Evolutionary conservation across 1,140 invertebrate genomes (phyloP).

Genomic region (Tenebrio molitor): DNA sequence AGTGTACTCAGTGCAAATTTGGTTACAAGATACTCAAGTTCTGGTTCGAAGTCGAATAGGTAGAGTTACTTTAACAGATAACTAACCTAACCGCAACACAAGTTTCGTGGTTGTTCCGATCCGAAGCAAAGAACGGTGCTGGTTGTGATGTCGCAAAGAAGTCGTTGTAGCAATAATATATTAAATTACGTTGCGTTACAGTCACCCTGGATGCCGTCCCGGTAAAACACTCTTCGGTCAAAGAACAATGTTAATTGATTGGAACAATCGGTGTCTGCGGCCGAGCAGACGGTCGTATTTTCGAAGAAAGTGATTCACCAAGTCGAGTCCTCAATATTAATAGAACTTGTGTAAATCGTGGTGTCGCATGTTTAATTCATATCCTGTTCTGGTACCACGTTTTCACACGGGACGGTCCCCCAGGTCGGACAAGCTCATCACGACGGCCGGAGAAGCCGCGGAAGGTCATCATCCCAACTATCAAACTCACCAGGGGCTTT

Average conservation of each 20-base stretch:
- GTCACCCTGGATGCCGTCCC: no score
- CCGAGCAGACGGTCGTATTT: neutral
- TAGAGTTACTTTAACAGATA: neutral
- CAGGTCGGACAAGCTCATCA: no score
- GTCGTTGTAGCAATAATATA: neutral
- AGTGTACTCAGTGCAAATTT: constrained; percentile 40
- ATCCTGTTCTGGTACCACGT: neutral
- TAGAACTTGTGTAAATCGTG: no score
- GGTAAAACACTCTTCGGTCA: no score
- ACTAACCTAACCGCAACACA: neutral
- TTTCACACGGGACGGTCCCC: no score
- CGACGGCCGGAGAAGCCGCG: no score
- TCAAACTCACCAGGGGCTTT: neutral
- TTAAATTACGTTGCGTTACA: neutral
- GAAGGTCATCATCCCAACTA: no score
- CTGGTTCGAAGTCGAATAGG: constrained; percentile 44
- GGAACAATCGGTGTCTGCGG: no score
- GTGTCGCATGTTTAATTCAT: neutral
- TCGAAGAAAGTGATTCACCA: constrained; percentile 2
- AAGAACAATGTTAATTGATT: no score
- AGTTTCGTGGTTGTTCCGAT: neutral
- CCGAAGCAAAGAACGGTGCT: neutral
- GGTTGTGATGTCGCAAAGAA: no score
- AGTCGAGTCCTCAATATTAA: no score
- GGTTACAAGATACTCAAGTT: constrained; percentile 40